phyloP scores from a whole-genome alignment of 1,140 invertebrate species.

The Neelides sp. region DNA sequence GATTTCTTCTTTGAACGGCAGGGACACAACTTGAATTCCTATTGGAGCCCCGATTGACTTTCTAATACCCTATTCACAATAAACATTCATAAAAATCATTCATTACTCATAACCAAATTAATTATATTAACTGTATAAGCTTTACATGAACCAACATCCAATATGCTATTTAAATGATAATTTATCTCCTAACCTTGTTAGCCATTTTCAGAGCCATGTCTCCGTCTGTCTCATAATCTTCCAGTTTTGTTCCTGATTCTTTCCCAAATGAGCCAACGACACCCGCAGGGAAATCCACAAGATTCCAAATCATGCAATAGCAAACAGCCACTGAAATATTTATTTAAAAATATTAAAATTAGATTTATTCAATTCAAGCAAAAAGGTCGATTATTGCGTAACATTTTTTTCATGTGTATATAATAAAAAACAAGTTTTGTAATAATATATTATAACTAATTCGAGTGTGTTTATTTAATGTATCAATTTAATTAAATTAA shows the following conservation, averaged over 20 bases:
- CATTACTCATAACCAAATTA: not conserved
- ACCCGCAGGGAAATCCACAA: constrained; percentile 26
- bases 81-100: not conserved
- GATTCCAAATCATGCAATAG: constrained; percentile 25
- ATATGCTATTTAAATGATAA: constrained; percentile 1
- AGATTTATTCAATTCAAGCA: not conserved
- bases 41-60: constrained; percentile 34
- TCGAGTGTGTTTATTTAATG: not conserved
- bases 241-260: constrained; percentile 25
- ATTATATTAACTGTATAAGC: not conserved
- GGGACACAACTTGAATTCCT: constrained; percentile 35
- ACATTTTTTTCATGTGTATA: not conserved
- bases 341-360: not conserved
- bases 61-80: constrained; percentile 13
- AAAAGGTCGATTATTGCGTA: not conserved
- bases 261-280: constrained; percentile 24
- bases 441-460: too few relatives aligned
- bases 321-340: constrained; percentile 7
- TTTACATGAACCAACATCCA: not conserved
- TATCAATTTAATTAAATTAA: not conserved
- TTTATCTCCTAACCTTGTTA: constrained; percentile 15
- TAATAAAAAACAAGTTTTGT: not conserved
- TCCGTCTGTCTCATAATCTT: constrained; percentile 21
- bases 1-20: constrained; percentile 37
- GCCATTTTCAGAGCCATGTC: constrained; percentile 27